A percentile compares a stretch with the other conserved stretches of the same genome.
These are phyloP conservation scores for Saccostrea echinata DNA, from an alignment of 1,140 invertebrate genomes.

Conservation along the genomic window DNA sequence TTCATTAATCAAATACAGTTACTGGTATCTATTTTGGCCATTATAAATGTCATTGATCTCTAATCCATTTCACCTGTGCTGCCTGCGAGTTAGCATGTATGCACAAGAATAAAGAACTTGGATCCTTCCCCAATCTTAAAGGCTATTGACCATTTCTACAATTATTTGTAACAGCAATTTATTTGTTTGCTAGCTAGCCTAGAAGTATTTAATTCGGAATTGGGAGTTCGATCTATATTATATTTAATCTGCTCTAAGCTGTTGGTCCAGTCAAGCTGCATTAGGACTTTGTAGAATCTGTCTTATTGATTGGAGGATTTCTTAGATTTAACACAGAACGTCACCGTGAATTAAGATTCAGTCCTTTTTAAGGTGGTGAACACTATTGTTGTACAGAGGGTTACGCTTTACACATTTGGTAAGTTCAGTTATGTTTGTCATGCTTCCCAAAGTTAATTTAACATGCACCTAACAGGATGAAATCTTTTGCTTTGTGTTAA, in stretches of 20 bases:
- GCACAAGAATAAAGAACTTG: background rate
- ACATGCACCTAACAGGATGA: too few relatives aligned
- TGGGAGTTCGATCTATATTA: background rate
- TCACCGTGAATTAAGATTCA: background rate
- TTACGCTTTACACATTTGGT: background rate
- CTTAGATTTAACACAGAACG: background rate
- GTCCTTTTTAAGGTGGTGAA: background rate
- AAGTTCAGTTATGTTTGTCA: background rate
- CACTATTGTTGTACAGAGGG: background rate
- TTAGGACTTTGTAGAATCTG: background rate
- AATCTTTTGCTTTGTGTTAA: too few relatives aligned
- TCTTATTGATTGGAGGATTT: constrained; percentile 7
- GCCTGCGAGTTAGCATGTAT: background rate
- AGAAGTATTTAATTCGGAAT: background rate
- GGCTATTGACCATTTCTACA: background rate
- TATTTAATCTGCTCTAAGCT: constrained; percentile 31
- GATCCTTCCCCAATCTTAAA: background rate
- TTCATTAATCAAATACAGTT: too few relatives aligned
- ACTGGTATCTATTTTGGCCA: too few relatives aligned
- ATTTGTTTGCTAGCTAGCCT: background rate
- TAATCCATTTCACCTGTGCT: background rate
- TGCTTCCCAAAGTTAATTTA: too few relatives aligned
- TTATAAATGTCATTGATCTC: background rate
- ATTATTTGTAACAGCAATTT: too few relatives aligned
- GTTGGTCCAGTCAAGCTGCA: background rate